Base-by-base conservation (phyloP, 2,797 vertebrate species). In the Ceryle rudis region DNA sequence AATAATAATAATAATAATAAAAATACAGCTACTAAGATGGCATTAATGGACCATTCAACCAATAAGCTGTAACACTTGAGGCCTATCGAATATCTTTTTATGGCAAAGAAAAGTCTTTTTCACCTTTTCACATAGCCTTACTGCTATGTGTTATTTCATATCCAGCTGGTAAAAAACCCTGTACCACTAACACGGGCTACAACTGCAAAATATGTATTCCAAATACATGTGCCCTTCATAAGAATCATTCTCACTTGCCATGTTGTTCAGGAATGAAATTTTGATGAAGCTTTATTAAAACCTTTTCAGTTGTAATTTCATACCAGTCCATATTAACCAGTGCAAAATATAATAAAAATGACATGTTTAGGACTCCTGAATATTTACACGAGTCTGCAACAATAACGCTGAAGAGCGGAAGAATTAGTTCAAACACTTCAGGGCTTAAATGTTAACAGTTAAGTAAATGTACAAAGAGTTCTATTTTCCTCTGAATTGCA, bases 401-500 rank as follows among this genome's bases (percentile, higher is more conserved):
- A 95, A 28, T 69, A 88, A 90, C 20, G 52, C 0, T 84, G 80
- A 90, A 94, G 65, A 93, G 70, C 33, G 86, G 25, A 93, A 81
- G 65, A 80, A 79, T 90, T 81, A 72, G 42, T 62, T 93, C 42
- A 77, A 94, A 64, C 28, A 81, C 42, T 77, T 89, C 41, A 57
- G 61, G 16, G 19, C 46, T 90, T 87, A 81, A 94, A 81, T 26
- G 44, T 51, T 62, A 84, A 39, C 55, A 73, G 31, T 86, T 90
- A 93, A 31, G 47, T 62, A 93, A 84, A 91, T 49, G 89, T 5
- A 72, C 29, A 79, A 75, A 84, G 47, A 95, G 92, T 52, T 86
- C 51, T 88, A 25, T 88, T 93, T 96, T 90, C 39, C 71, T 74
- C 64, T 91, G 86, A 93, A 91, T 47, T 85, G 52, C 41, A 72